Evolutionary conservation across 2,113 vertebrate genomes (phyloP).

Genomic region (Hippocampus mohnikei): DNA sequence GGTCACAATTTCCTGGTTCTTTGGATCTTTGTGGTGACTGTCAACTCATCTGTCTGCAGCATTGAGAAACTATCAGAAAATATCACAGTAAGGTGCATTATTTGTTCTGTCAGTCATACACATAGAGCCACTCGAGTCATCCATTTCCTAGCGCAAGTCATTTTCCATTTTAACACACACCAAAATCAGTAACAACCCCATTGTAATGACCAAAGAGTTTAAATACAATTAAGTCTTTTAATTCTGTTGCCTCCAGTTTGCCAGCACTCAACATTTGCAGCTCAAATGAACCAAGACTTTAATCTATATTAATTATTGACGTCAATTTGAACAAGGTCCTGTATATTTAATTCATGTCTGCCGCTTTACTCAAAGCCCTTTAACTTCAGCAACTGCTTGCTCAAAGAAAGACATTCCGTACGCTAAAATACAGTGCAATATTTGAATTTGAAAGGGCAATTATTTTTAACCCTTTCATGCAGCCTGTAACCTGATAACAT

Average conservation of each 20-base stretch:
- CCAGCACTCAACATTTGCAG: conserved; percentile 12
- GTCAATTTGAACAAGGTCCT: conserved; percentile 14
- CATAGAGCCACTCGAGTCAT: background rate
- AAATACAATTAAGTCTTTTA: conserved; percentile 13
- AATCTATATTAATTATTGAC: conserved; percentile 39
- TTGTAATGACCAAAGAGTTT: conserved; percentile 10
- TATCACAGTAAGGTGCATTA: background rate
- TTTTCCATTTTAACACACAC: background rate
- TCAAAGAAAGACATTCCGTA: background rate
- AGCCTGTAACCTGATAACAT: too few species aligned
- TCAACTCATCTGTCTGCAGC: too few species aligned
- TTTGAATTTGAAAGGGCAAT: background rate
- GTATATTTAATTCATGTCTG: conserved; percentile 19
- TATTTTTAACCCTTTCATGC: background rate
- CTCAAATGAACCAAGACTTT: conserved; percentile 11
- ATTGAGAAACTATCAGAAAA: too few species aligned
- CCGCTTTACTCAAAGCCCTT: conserved; percentile 9
- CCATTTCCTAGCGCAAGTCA: background rate
- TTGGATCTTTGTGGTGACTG: too few species aligned
- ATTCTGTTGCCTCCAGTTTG: conserved; percentile 11
- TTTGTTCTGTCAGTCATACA: background rate
- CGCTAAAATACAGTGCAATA: background rate
- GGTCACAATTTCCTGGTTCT: too few species aligned
- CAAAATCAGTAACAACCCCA: background rate
- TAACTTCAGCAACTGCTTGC: conserved; percentile 5